Evolutionary conservation across 1,140 invertebrate genomes (phyloP).

Genomic region (Dinothrombium tinctorium): DNA sequence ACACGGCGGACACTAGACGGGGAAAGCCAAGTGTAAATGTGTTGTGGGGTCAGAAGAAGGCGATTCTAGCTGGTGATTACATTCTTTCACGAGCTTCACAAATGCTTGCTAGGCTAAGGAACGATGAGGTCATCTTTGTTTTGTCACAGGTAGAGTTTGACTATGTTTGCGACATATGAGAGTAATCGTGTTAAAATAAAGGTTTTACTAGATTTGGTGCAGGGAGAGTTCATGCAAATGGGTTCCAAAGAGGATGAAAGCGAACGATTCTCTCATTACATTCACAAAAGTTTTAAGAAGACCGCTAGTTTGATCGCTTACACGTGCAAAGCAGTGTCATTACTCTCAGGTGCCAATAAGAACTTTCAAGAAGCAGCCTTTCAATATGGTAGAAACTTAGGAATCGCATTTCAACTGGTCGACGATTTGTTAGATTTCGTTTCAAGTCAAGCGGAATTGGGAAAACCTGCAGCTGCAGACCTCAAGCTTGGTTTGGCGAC

Average conservation of each 20-base stretch:
- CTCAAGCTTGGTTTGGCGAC: constrained; percentile 78
- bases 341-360: constrained; percentile 56
- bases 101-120: constrained; percentile 68
- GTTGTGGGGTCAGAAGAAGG: constrained; percentile 91
- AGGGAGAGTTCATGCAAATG: constrained; percentile 54
- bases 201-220: too few relatives aligned
- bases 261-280: constrained; percentile 85
- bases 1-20: constrained; percentile 68
- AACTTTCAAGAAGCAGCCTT: constrained; percentile 56
- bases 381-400: constrained; percentile 86
- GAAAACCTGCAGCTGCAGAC: constrained; percentile 86
- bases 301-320: constrained; percentile 93
- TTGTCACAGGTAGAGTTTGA: constrained; percentile 52
- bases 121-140: constrained; percentile 70
- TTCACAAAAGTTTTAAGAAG: constrained; percentile 93
- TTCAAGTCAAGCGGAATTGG: constrained; percentile 69
- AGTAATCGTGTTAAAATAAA: too few relatives aligned
- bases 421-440: constrained; percentile 95
- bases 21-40: constrained; percentile 86
- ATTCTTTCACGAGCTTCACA: constrained; percentile 80
- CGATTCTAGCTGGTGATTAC: constrained; percentile 89
- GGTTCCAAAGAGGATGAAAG: constrained; percentile 38
- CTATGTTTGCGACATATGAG: too few relatives aligned
- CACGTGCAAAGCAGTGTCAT: constrained; percentile 73
- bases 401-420: constrained; percentile 88